These are phyloP conservation scores for Leistus spinibarbis DNA, from an alignment of 2,888 invertebrate species.

Conservation along the genomic window DNA sequence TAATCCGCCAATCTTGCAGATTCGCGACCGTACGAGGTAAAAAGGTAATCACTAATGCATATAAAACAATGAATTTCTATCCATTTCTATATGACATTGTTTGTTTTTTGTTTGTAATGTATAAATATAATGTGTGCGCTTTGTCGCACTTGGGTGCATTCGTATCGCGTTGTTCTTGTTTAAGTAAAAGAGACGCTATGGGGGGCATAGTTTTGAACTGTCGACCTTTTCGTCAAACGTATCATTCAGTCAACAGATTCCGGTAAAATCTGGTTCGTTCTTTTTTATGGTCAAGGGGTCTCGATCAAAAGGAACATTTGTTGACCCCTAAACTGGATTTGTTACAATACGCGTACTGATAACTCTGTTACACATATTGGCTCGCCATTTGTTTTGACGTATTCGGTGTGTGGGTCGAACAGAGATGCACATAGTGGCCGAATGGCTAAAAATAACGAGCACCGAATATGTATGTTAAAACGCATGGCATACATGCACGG, in stretches of 20 bases:
- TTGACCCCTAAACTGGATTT: slow-evolving; percentile 52
- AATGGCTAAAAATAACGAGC: neutral
- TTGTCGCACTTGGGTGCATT: neutral
- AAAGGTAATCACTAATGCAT: too few relatives aligned
- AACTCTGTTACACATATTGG: neutral
- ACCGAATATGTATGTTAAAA: neutral
- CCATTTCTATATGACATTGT: too few relatives aligned
- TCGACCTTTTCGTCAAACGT: slow-evolving; percentile 18
- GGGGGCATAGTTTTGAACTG: slow-evolving; percentile 51
- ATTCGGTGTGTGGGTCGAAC: neutral
- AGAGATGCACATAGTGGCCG: neutral
- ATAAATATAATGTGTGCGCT: neutral
- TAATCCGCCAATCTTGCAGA: too few relatives aligned
- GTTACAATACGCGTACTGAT: slow-evolving; percentile 1
- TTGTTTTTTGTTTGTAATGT: neutral
- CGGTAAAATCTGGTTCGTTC: slow-evolving; percentile 64
- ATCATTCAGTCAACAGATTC: slow-evolving; percentile 54
- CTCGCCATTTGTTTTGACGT: neutral
- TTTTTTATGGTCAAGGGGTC: slow-evolving; percentile 67
- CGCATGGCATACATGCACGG: neutral
- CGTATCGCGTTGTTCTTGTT: neutral
- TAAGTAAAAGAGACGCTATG: slow-evolving; percentile 36
- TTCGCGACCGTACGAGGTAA: too few relatives aligned
- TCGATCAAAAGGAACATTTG: slow-evolving; percentile 49
- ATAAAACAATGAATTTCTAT: too few relatives aligned